phyloP scores from a whole-genome alignment of 2,888 invertebrate species.

The Rhamnusium bicolor region DNA sequence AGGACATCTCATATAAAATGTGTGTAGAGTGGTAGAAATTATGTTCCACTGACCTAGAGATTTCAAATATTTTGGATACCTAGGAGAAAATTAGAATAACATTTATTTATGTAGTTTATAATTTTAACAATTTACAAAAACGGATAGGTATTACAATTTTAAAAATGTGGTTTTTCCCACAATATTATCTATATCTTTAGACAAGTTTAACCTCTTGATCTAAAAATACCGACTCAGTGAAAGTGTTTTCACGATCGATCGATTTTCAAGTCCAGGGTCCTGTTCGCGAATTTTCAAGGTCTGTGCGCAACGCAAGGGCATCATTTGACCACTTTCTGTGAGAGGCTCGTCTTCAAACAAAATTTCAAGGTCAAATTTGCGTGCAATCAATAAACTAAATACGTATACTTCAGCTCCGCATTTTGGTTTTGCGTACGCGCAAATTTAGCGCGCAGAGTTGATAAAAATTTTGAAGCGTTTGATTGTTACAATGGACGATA shows the following conservation, averaged over 20 bases:
- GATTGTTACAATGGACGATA: neutral
- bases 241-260: constrained; percentile 11
- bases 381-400: constrained; percentile 58
- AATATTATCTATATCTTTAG: too few relatives aligned
- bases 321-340: constrained; percentile 58
- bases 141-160: too few relatives aligned
- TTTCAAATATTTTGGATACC: too few relatives aligned
- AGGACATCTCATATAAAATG: too few relatives aligned
- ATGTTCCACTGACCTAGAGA: too few relatives aligned
- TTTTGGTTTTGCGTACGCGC: constrained; percentile 39
- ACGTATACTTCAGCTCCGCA: constrained; percentile 28
- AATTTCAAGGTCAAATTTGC: constrained; percentile 64
- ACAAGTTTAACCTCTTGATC: neutral
- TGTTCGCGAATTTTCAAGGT: constrained; percentile 61
- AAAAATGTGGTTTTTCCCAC: too few relatives aligned
- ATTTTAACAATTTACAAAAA: too few relatives aligned
- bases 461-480: constrained; percentile 2
- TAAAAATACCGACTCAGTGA: neutral
- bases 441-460: constrained; percentile 3
- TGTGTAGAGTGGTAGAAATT: too few relatives aligned
- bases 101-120: too few relatives aligned
- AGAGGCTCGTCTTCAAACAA: constrained; percentile 55
- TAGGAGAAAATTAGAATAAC: too few relatives aligned
- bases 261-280: constrained; percentile 37
- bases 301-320: constrained; percentile 67